phyloP scores from a whole-genome alignment of 2,113 vertebrate genomes.

The Copsychus sechellarum region DNA sequence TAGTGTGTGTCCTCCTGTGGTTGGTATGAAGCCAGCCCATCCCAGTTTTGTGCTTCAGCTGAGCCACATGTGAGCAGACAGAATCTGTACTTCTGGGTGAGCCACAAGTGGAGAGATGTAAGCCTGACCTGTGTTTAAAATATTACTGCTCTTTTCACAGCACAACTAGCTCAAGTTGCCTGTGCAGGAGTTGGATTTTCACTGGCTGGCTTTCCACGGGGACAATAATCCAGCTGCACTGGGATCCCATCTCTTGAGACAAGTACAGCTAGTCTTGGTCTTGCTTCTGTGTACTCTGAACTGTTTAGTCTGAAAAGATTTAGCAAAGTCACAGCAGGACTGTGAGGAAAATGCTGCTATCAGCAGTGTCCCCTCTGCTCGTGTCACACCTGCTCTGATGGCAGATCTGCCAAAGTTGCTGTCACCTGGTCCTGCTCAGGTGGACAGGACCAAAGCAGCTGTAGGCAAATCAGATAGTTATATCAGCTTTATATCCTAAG shows the following conservation, averaged over 20 bases:
- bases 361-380: background rate
- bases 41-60: background rate
- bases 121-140: background rate
- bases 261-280: background rate
- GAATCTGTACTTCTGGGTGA: background rate
- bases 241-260: background rate
- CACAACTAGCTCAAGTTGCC: background rate
- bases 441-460: background rate
- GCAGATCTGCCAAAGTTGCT: background rate
- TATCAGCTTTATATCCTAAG: background rate
- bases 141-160: fast-evolving
- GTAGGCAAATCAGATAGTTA: background rate
- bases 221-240: background rate
- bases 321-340: background rate
- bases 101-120: background rate
- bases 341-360: background rate
- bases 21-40: background rate
- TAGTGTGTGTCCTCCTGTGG: background rate
- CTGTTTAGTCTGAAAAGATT: background rate
- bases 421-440: background rate
- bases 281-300: background rate
- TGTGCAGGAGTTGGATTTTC: background rate
- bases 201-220: background rate
- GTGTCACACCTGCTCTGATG: background rate
- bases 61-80: background rate